Conservation (phyloP, 2,113 vertebrate genomes). For the Thamnophis sirtalis region DNA sequence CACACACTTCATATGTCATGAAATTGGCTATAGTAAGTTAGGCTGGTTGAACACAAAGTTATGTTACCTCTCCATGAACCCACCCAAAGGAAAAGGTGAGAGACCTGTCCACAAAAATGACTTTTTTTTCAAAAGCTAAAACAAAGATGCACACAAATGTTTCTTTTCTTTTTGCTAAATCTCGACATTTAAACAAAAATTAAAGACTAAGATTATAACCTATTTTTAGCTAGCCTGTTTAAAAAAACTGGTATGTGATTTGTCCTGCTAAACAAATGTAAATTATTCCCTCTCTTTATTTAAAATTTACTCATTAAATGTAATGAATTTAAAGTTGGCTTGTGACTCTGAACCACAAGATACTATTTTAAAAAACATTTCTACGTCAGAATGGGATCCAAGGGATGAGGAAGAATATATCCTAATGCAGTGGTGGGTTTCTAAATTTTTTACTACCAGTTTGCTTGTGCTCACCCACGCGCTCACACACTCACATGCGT, state of each 20-base stretch:
- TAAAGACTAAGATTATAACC: background rate
- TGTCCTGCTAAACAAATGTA: background rate
- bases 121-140: background rate
- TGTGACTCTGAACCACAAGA: background rate
- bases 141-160: background rate
- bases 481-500: no score
- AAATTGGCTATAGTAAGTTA: background rate
- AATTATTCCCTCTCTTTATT: background rate
- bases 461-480: no score
- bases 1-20: background rate
- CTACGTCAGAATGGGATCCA: background rate
- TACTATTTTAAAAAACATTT: background rate
- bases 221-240: background rate
- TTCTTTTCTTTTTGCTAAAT: background rate
- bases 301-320: background rate
- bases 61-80: background rate
- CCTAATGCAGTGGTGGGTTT: background rate
- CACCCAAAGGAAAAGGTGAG: background rate
- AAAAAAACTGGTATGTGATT: background rate
- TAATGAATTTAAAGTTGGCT: background rate
- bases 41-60: background rate
- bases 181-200: background rate
- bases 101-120: background rate
- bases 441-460: no score
- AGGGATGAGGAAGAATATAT: background rate